phyloP scores from a whole-genome alignment of 2,888 invertebrate genomes.

The Ariolimax columbianus region DNA sequence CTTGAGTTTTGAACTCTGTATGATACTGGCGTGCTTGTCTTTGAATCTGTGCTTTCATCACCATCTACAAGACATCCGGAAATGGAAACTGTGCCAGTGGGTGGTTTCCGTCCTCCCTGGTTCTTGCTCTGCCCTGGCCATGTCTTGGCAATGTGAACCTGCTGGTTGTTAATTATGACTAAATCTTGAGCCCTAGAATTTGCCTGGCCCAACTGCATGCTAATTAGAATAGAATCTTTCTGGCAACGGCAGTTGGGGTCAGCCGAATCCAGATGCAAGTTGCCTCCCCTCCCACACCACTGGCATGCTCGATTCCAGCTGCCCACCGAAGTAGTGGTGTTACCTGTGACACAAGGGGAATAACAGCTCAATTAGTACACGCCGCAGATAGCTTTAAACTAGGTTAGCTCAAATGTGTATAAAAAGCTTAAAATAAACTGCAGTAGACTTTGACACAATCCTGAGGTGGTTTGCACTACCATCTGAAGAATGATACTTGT shows the following conservation, averaged over 20 bases:
- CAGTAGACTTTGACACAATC: not conserved
- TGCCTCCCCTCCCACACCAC: slow-evolving; percentile 71
- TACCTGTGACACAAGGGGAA: slow-evolving; percentile 49
- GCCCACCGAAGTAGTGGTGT: slow-evolving; percentile 19
- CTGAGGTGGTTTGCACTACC: not conserved
- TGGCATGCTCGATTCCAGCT: slow-evolving; percentile 67
- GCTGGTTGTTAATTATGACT: not conserved
- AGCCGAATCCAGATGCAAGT: slow-evolving; percentile 67
- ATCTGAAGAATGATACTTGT: not conserved
- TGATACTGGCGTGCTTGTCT: not conserved
- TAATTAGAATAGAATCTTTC: slow-evolving; percentile 63
- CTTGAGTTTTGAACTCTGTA: not conserved
- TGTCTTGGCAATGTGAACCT: not conserved
- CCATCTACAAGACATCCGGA: not conserved
- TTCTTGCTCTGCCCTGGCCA: not conserved
- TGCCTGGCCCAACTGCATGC: slow-evolving; percentile 18
- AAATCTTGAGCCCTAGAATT: slow-evolving; percentile 51
- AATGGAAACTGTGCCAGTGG: not conserved
- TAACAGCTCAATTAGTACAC: slow-evolving; percentile 23
- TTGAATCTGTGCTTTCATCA: not conserved
- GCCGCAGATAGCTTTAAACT: not conserved
- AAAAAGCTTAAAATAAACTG: not conserved
- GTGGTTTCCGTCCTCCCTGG: not conserved
- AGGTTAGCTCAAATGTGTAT: not conserved
- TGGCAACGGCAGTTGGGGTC: slow-evolving; percentile 72